These are phyloP conservation scores for Pristionchus exspectatus DNA, from an alignment of 2,888 invertebrate genomes.

Conservation along the genomic window DNA sequence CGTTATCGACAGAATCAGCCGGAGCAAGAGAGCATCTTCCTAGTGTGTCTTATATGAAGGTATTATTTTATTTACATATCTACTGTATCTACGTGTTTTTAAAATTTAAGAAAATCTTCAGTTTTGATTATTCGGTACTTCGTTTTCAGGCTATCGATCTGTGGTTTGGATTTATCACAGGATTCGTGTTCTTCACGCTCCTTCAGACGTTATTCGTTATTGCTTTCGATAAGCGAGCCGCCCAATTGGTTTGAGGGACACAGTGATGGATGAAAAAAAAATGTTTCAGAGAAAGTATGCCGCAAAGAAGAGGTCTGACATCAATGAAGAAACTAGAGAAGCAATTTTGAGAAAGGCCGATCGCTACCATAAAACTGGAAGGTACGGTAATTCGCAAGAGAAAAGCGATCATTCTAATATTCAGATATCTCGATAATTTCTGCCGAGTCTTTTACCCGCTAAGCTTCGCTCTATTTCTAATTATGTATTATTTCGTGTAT, in stretches of 20 bases:
- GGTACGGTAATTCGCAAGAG: conserved; percentile 47
- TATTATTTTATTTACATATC: background rate
- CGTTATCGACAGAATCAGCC: conserved; percentile 78
- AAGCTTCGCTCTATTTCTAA: conserved; percentile 76
- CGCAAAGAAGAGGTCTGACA: conserved; percentile 71
- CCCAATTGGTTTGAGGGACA: conserved; percentile 66
- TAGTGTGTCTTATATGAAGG: conserved; percentile 78
- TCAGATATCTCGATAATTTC: conserved; percentile 74
- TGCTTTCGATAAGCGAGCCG: conserved; percentile 78
- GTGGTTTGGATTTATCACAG: conserved; percentile 79
- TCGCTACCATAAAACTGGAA: conserved; percentile 76
- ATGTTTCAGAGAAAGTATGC: conserved; percentile 74
- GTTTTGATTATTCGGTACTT: background rate
- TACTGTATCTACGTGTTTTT: background rate
- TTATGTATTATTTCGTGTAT: conserved; percentile 78
- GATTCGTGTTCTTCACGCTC: conserved; percentile 78
- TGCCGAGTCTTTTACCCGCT: conserved; percentile 78
- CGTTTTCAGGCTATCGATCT: conserved; percentile 76
- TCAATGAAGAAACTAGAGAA: conserved; percentile 75
- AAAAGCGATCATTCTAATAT: background rate
- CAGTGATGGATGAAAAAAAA: background rate
- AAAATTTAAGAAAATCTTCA: background rate
- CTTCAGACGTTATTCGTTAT: conserved; percentile 78
- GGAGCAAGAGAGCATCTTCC: conserved; percentile 78
- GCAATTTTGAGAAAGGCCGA: conserved; percentile 73